These are phyloP conservation scores for Copidosoma floridanum DNA, from an alignment of 1,140 invertebrate genomes.

Conservation along the genomic window DNA sequence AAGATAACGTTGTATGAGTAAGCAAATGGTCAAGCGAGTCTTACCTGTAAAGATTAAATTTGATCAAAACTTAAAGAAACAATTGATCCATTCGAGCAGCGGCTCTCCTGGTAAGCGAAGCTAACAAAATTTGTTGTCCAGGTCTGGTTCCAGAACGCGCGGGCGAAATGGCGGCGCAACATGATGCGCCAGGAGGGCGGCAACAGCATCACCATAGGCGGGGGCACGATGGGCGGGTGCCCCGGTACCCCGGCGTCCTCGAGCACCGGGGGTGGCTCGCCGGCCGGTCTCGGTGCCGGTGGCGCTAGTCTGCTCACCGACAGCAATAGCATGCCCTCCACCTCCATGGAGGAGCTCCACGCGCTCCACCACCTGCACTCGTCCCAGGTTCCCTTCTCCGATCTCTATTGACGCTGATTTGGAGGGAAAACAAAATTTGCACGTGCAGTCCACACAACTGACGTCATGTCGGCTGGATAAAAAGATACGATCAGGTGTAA, in stretches of 20 bases:
- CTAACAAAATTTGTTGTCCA: conserved; percentile 54
- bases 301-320: conserved; percentile 48
- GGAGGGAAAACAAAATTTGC: too few relatives aligned
- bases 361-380: conserved; percentile 55
- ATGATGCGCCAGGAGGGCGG: conserved; percentile 73
- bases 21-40: neutral
- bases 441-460: too few relatives aligned
- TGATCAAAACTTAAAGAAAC: too few relatives aligned
- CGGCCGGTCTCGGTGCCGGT: conserved; percentile 43
- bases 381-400: conserved; percentile 55
- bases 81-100: too few relatives aligned
- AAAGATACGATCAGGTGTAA: too few relatives aligned
- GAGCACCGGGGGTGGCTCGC: conserved; percentile 47
- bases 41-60: neutral
- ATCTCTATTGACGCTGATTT: conserved; percentile 53
- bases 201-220: conserved; percentile 45
- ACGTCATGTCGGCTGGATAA: too few relatives aligned
- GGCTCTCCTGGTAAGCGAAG: too few relatives aligned
- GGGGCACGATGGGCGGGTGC: conserved; percentile 43
- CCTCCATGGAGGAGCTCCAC: conserved; percentile 54
- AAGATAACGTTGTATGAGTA: neutral
- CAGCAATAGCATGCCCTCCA: conserved; percentile 54
- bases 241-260: conserved; percentile 52
- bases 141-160: conserved; percentile 98
- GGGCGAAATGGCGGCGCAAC: conserved; percentile 91